These are phyloP conservation scores for Perizoma flavofasciatum DNA, from an alignment of 2,888 invertebrate species.

Conservation along the genomic window DNA sequence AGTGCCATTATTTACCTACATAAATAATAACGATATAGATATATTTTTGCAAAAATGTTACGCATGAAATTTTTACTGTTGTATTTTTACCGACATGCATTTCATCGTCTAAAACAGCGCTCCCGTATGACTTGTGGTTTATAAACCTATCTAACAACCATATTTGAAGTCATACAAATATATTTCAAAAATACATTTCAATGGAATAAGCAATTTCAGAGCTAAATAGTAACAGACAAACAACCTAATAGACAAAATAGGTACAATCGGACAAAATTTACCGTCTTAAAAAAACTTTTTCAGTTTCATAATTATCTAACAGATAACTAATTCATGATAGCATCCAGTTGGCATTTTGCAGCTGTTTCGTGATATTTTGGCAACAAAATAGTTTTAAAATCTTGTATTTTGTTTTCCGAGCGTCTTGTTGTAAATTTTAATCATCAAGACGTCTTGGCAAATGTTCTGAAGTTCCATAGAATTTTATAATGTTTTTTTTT, in stretches of 20 bases:
- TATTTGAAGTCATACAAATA: too few relatives aligned
- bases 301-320: slow-evolving; percentile 34
- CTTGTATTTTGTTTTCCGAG: slow-evolving; percentile 69
- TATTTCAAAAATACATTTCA: too few relatives aligned
- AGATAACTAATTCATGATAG: slow-evolving; percentile 42
- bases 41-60: too few relatives aligned
- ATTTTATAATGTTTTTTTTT: slow-evolving; percentile 69
- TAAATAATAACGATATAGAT: neutral
- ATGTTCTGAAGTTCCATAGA: slow-evolving; percentile 70
- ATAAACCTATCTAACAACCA: too few relatives aligned
- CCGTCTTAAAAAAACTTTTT: slow-evolving; percentile 9
- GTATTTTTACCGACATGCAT: too few relatives aligned
- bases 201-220: too few relatives aligned
- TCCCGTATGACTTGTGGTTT: too few relatives aligned
- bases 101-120: too few relatives aligned
- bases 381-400: slow-evolving; percentile 72
- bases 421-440: slow-evolving; percentile 72
- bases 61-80: neutral
- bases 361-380: slow-evolving; percentile 75
- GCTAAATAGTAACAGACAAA: too few relatives aligned
- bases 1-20: slow-evolving; percentile 4
- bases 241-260: neutral
- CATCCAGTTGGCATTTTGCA: slow-evolving; percentile 53
- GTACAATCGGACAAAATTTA: slow-evolving; percentile 22
- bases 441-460: slow-evolving; percentile 79